phyloP scores from a whole-genome alignment of 2,113 vertebrate species.

The Numida meleagris region DNA sequence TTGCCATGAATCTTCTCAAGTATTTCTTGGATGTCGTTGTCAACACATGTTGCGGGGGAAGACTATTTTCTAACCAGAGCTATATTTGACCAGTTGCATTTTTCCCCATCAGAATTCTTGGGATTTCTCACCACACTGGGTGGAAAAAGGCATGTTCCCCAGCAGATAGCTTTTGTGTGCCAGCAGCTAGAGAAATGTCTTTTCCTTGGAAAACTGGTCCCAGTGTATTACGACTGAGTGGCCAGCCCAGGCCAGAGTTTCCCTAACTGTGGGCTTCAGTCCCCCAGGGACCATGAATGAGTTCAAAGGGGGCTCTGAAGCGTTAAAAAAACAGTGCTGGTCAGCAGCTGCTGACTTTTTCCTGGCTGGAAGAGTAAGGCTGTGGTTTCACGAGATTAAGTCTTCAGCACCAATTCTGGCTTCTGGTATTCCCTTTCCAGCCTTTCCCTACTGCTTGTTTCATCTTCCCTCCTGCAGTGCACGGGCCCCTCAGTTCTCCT shows the following conservation, averaged over 20 bases:
- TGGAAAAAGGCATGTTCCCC: conserved; percentile 6
- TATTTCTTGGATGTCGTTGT: neutral
- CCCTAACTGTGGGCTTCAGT: conserved; percentile 6
- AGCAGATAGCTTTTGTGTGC: neutral
- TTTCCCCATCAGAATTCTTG: neutral
- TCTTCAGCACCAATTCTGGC: conserved; percentile 57
- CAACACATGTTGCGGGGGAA: neutral
- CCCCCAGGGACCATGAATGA: neutral
- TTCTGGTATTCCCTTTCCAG: conserved; percentile 59
- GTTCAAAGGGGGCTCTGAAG: conserved; percentile 63
- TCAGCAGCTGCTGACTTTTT: conserved; percentile 68
- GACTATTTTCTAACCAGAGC: neutral
- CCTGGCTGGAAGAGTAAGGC: conserved; percentile 50
- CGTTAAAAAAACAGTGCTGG: conserved; percentile 43
- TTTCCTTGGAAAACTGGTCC: conserved; percentile 9
- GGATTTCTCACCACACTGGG: neutral
- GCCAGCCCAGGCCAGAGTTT: conserved; percentile 26
- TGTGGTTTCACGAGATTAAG: conserved; percentile 67
- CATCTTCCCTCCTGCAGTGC: conserved; percentile 49
- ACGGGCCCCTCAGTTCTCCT: conserved; percentile 37
- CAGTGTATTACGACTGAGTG: neutral
- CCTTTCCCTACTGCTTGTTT: conserved; percentile 29
- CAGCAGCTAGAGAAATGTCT: neutral
- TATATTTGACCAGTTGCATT: conserved; percentile 13
- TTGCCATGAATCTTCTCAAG: neutral